Percentiles rank a stretch among this genome's conserved stretches.
Evolutionary conservation across 2,888 invertebrate genomes (phyloP).

Genomic region (Eupithecia subumbrata): DNA sequence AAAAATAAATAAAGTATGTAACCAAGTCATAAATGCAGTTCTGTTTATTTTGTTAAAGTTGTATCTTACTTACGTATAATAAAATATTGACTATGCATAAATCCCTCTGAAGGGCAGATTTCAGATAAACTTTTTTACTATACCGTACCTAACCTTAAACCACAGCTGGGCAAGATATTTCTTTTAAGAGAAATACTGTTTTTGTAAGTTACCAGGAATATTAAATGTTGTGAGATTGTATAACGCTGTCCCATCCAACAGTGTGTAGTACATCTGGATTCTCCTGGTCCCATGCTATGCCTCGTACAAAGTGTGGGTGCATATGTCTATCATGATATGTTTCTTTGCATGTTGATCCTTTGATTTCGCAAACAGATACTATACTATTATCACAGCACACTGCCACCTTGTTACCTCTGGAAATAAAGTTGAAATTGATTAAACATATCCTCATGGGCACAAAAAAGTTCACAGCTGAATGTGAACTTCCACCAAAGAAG

Average conservation of each 20-base stretch:
- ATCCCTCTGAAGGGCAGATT: background rate
- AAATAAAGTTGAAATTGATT: slow-evolving; percentile 29
- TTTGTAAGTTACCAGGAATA: slow-evolving; percentile 20
- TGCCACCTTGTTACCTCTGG: slow-evolving; percentile 66
- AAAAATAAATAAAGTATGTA: background rate
- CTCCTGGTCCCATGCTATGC: slow-evolving; percentile 78
- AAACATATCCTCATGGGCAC: background rate
- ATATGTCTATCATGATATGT: slow-evolving; percentile 66
- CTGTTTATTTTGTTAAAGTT: background rate
- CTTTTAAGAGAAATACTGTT: background rate
- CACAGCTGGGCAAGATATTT: background rate
- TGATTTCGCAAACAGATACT: slow-evolving; percentile 68
- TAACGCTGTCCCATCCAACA: slow-evolving; percentile 84
- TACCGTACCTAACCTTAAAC: background rate
- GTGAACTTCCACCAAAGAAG: background rate
- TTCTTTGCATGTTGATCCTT: slow-evolving; percentile 51
- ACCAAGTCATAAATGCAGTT: background rate
- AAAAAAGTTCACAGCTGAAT: background rate
- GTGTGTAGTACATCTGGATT: slow-evolving; percentile 71
- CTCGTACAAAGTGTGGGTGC: slow-evolving; percentile 80
- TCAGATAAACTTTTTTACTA: background rate
- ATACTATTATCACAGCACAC: slow-evolving; percentile 78
- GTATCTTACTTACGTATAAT: background rate
- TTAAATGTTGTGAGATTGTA: slow-evolving; percentile 67
- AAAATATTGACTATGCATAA: background rate